Percentiles rank a stretch among this genome's conserved stretches.
These are phyloP conservation scores for Mallotus villosus DNA, from an alignment of 2,797 vertebrate species.

Conservation along the genomic window DNA sequence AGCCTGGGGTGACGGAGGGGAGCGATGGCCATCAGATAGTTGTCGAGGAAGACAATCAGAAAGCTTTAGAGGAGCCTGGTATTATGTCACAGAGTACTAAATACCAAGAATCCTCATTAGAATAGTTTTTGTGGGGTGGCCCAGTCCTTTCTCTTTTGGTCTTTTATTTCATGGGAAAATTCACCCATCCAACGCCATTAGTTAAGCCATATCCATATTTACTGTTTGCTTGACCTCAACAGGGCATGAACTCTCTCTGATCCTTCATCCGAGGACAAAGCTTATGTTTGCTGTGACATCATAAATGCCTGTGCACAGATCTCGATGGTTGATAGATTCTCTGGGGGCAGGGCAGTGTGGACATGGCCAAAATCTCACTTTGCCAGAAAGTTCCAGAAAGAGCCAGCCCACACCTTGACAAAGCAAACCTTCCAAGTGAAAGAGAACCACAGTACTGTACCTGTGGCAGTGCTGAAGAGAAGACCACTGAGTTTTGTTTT, in stretches of 20 bases:
- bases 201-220: constrained; percentile 65
- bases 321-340: constrained; percentile 73
- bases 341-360: constrained; percentile 52
- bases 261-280: constrained; percentile 76
- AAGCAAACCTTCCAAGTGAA: constrained; percentile 54
- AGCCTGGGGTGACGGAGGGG: neutral
- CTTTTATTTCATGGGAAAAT: constrained; percentile 37
- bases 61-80: constrained; percentile 6
- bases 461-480: constrained; percentile 14
- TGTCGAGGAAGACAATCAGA: constrained; percentile 22
- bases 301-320: constrained; percentile 70
- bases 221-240: constrained; percentile 72
- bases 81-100: constrained; percentile 6
- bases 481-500: constrained; percentile 3
- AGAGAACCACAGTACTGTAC: constrained; percentile 32
- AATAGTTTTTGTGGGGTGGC: neutral
- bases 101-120: neutral
- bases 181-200: constrained; percentile 47
- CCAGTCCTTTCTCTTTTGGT: neutral
- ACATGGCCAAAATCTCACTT: constrained; percentile 46
- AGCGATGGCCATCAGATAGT: constrained; percentile 10
- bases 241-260: constrained; percentile 64
- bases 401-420: constrained; percentile 58
- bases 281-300: constrained; percentile 76
- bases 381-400: constrained; percentile 64